A percentile compares a stretch with the other conserved stretches of the same genome.
Conservation (phyloP, 2,888 invertebrate genomes). For the Drosophila subquinaria region DNA sequence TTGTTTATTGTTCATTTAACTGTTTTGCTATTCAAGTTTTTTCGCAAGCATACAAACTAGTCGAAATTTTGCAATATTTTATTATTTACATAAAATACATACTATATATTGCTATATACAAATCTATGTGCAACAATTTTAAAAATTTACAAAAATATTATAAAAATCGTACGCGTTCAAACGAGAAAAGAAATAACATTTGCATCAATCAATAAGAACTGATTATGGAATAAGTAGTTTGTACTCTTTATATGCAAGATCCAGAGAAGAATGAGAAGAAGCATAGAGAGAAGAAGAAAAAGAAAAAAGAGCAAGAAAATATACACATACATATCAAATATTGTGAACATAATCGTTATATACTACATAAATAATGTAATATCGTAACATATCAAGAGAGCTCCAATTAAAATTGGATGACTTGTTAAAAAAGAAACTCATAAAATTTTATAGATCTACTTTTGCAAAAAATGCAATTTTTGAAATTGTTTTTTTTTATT, state of each 20-base stretch:
- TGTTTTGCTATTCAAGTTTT: conserved; percentile 33
- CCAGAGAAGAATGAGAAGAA: conserved; percentile 14
- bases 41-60: conserved; percentile 36
- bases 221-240: conserved; percentile 86
- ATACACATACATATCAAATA: conserved; percentile 64
- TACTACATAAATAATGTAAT: conserved; percentile 38
- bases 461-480: conserved; percentile 63
- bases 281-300: conserved; percentile 35
- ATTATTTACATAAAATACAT: conserved; percentile 38
- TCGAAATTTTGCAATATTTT: conserved; percentile 56
- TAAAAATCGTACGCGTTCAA: conserved; percentile 52
- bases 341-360: conserved; percentile 50
- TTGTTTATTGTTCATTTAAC: conserved; percentile 38
- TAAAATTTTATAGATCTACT: conserved; percentile 50
- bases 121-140: conserved; percentile 36
- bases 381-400: conserved; percentile 74
- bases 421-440: conserved; percentile 30
- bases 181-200: conserved; percentile 52
- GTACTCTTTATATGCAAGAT: conserved; percentile 80
- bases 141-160: conserved; percentile 17
- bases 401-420: conserved; percentile 10
- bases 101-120: conserved; percentile 28
- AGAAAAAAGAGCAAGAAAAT: conserved; percentile 41
- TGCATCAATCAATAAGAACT: conserved; percentile 84
- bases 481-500: conserved; percentile 70